Conservation (phyloP, 2,888 invertebrate species). For the Drosophila anceps region DNA sequence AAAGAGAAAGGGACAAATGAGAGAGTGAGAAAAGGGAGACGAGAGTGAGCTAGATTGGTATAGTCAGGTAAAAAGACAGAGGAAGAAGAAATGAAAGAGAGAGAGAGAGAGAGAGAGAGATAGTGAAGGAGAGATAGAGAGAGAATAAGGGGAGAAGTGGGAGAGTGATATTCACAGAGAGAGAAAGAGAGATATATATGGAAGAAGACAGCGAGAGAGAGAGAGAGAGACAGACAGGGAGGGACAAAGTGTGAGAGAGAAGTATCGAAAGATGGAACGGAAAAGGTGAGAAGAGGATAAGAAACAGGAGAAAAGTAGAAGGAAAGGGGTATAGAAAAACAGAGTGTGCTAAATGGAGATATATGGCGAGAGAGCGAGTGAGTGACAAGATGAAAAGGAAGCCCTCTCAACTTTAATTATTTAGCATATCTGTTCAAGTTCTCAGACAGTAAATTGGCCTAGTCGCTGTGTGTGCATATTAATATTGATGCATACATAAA, state of each 20-base stretch:
- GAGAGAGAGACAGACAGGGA: background rate
- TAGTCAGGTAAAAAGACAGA: background rate
- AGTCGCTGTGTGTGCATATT: conserved; percentile 4
- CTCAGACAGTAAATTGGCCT: conserved; percentile 8
- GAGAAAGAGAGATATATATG: no score
- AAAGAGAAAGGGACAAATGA: background rate
- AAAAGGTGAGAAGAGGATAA: no score
- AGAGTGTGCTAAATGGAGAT: background rate
- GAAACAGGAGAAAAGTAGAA: no score
- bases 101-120: background rate
- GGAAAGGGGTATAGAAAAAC: background rate
- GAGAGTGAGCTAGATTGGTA: no score
- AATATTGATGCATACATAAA: conserved; percentile 13
- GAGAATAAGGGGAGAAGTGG: background rate
- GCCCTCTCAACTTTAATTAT: background rate
- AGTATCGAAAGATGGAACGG: no score
- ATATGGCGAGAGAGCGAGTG: background rate
- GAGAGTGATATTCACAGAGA: no score
- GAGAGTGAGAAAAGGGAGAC: no score
- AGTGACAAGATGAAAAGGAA: no score
- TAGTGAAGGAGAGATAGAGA: background rate
- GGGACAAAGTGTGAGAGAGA: background rate
- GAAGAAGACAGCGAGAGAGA: background rate
- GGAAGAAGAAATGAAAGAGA: background rate
- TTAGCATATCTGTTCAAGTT: background rate